Percentiles rank a stretch among this genome's conserved stretches.
These are phyloP conservation scores for Lytechinus pictus DNA, from an alignment of 35 echinoderm and acorn worm genomes.

Conservation along the genomic window DNA sequence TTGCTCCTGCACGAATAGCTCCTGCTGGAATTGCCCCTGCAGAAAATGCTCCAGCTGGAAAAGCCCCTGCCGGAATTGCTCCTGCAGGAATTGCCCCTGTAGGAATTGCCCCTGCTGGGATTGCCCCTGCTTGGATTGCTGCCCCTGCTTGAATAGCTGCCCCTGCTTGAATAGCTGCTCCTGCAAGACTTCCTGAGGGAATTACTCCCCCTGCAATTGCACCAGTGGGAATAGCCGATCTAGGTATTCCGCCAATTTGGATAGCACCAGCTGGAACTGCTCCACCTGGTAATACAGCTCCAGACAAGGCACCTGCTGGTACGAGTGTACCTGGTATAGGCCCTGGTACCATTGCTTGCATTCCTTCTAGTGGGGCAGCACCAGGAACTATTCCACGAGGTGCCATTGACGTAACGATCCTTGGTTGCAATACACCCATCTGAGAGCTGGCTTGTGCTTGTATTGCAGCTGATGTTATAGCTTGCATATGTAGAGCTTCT, in stretches of 20 bases:
- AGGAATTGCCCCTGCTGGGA: slow-evolving; percentile 47
- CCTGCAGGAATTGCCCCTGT: slow-evolving; percentile 25
- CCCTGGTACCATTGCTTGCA: slow-evolving; percentile 43
- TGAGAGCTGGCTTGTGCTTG: slow-evolving; percentile 12
- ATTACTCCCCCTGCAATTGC: slow-evolving; percentile 26
- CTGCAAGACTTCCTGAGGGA: neutral
- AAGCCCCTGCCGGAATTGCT: neutral
- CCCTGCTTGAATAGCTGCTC: neutral
- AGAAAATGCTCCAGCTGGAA: neutral
- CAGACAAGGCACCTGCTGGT: slow-evolving; percentile 15
- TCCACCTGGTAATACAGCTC: slow-evolving; percentile 31
- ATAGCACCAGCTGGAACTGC: slow-evolving; percentile 49
- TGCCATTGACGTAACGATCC: slow-evolving; percentile 11
- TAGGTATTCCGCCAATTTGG: neutral
- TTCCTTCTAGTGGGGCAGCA: neutral
- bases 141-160: slow-evolving; percentile 42
- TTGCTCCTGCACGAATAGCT: slow-evolving; percentile 37
- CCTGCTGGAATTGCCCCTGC: slow-evolving; percentile 40
- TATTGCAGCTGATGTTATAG: neutral
- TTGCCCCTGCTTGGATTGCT: slow-evolving; percentile 17
- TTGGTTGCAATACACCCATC: neutral
- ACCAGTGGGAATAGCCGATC: slow-evolving; percentile 32
- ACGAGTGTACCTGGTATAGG: slow-evolving; percentile 23
- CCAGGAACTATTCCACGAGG: slow-evolving; percentile 14
- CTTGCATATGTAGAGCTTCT: slow-evolving; percentile 4